A percentile compares a stretch with the other conserved stretches of the same genome.
phyloP scores from a whole-genome alignment of 2,113 vertebrate species.

The Crotalus tigris region DNA sequence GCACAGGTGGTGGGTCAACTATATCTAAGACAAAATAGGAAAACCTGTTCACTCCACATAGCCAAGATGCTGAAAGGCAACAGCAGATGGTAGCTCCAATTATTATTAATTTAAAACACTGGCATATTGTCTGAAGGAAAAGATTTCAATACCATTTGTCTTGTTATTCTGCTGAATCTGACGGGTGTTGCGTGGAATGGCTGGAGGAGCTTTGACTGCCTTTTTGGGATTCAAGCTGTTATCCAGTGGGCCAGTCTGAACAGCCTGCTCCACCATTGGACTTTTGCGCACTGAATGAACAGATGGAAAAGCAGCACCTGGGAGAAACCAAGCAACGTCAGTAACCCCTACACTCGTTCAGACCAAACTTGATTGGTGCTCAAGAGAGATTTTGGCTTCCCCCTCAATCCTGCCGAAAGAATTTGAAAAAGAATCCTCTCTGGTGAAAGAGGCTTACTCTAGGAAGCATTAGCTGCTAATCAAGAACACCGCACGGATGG shows the following conservation, averaged over 20 bases:
- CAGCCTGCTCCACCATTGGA: constrained; percentile 94
- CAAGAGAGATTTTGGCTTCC: neutral
- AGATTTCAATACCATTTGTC: constrained; percentile 46
- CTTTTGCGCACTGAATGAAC: constrained; percentile 77
- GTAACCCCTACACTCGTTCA: neutral
- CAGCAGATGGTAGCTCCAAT: neutral
- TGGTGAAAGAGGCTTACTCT: neutral
- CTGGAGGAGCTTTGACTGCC: constrained; percentile 63
- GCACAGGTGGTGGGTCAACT: constrained; percentile 63
- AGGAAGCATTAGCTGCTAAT: neutral
- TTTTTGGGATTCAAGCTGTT: constrained; percentile 70
- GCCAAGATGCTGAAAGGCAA: constrained; percentile 14
- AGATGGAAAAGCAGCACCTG: constrained; percentile 75
- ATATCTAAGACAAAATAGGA: constrained; percentile 58
- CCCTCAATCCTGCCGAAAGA: neutral
- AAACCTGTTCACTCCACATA: constrained; percentile 5
- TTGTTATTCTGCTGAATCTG: constrained; percentile 60
- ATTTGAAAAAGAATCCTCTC: neutral
- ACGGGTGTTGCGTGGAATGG: constrained; percentile 59
- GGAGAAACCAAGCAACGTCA: constrained; percentile 48
- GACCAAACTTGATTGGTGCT: neutral
- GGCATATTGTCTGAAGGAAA: neutral
- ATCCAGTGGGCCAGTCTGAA: constrained; percentile 84
- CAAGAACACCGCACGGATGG: neutral
- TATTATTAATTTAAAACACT: neutral